Evolutionary conservation across 2,797 vertebrate genomes (phyloP).

Genomic region (Melanitta fusca): DNA sequence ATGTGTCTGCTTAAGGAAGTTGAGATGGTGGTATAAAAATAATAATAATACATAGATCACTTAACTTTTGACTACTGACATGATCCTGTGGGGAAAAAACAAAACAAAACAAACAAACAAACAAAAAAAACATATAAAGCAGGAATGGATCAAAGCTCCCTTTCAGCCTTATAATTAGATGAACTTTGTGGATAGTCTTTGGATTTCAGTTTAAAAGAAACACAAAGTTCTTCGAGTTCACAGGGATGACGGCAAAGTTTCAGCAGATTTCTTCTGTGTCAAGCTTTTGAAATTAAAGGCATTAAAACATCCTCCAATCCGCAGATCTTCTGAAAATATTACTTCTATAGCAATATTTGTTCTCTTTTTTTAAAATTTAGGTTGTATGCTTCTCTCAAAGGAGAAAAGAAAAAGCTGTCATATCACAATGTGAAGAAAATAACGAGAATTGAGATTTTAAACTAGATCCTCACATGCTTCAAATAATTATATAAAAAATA

Average conservation of each 20-base stretch:
- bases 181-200: not conserved
- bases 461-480: not conserved
- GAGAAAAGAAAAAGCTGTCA: not conserved
- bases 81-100: slow-evolving; percentile 3
- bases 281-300: not conserved
- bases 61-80: slow-evolving; percentile 23
- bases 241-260: not conserved
- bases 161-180: slow-evolving; percentile 27
- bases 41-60: not conserved
- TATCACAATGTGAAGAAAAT: not conserved
- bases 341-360: not conserved
- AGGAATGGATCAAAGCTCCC: slow-evolving; percentile 33
- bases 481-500: not conserved
- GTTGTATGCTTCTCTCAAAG: not conserved
- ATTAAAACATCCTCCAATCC: not conserved
- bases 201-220: not conserved
- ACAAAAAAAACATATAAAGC: slow-evolving; percentile 1
- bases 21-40: not conserved
- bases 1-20: slow-evolving; percentile 8
- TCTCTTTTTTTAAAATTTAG: not conserved
- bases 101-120: not conserved
- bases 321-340: not conserved
- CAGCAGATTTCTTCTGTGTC: not conserved
- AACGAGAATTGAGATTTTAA: not conserved
- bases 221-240: not conserved